Evolutionary conservation across 2,888 invertebrate genomes (phyloP), one percentile per base, ranked within the genome.

Genomic region (Catotricha subobsoleta): DNA sequence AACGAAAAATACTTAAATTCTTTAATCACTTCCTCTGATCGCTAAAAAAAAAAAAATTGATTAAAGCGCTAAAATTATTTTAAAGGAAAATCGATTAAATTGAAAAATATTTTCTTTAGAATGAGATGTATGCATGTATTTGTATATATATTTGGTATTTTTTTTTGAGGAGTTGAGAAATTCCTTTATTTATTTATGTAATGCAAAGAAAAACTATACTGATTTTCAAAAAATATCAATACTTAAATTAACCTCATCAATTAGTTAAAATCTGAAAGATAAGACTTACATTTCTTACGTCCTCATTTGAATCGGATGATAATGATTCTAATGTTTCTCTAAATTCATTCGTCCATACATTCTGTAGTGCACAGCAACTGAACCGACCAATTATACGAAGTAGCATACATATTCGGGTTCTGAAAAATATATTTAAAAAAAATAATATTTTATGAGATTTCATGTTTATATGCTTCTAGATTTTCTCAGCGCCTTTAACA

Each of bases 391-490:
- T 57, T 20, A 80, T 64, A 48, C 76, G 68, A 15, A 83, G 64
- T n/a, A 86, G 65, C 48, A 75, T 72, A 52, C 84, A 82, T 9
- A 75, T 68, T 51, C 83, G 68, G 51, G 74, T 70, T 49, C 69
- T 43, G 10, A 30, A 36, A 25, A 13, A 36, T 20, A 25, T 28
- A 28, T 27, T 27, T 9, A 19, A 8, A 12, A 18, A 27, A 20
- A 27, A n/a, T n/a, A n/a, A n/a, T n/a, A n/a, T n/a, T n/a, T n/a
- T n/a, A n/a, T n/a, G n/a, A n/a, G n/a, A n/a, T n/a, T n/a, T n/a
- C n/a, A n/a, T n/a, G n/a, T n/a, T n/a, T n/a, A n/a, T n/a, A n/a
- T n/a, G 27, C 10, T 25, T 25, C n/a, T n/a, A n/a, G n/a, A n/a
- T n/a, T n/a, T n/a, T n/a, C n/a, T n/a, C n/a, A n/a, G n/a, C n/a